Percentiles rank a stretch among this genome's conserved stretches.
Conservation (phyloP, 2,797 vertebrate species). For the Malacoctenus gilli region DNA sequence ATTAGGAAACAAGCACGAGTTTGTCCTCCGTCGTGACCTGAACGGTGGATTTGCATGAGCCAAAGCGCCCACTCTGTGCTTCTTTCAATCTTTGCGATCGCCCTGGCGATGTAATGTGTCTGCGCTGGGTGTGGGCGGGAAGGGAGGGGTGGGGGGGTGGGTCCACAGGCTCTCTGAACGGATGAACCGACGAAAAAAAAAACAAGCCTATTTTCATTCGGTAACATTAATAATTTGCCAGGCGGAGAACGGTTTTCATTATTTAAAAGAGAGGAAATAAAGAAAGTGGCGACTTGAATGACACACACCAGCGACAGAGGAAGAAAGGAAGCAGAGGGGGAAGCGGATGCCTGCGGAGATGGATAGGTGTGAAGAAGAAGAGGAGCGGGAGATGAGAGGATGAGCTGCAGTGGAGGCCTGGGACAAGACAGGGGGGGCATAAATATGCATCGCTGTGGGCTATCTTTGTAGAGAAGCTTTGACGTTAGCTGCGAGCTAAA, state of each 20-base stretch:
- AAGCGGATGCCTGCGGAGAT: conserved; percentile 9
- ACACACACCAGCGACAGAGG: conserved; percentile 7
- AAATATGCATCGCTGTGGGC: conserved; percentile 61
- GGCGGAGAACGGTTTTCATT: conserved; percentile 30
- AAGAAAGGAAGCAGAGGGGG: conserved; percentile 18
- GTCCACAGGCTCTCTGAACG: conserved; percentile 39
- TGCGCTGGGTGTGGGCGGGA: background rate
- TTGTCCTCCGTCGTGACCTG: conserved; percentile 23
- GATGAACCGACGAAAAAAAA: conserved; percentile 41
- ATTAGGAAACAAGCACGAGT: conserved; percentile 17
- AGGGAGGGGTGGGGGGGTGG: no score
- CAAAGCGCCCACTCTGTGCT: conserved; percentile 8
- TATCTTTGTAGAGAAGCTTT: conserved; percentile 55
- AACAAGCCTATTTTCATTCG: conserved; percentile 39
- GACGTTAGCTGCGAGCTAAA: conserved; percentile 49
- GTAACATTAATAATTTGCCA: conserved; percentile 51
- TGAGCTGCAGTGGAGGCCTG: conserved; percentile 25
- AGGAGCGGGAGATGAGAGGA: conserved; percentile 17
- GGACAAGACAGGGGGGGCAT: conserved; percentile 39
- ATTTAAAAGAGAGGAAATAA: background rate
- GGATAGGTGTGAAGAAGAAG: conserved; percentile 21
- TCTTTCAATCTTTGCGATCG: conserved; percentile 12
- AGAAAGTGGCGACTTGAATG: conserved; percentile 17
- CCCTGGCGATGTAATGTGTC: conserved; percentile 22
- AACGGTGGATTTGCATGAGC: conserved; percentile 31